Conservation (phyloP, 1,140 invertebrate species). For the Drosophila nebulosa region DNA sequence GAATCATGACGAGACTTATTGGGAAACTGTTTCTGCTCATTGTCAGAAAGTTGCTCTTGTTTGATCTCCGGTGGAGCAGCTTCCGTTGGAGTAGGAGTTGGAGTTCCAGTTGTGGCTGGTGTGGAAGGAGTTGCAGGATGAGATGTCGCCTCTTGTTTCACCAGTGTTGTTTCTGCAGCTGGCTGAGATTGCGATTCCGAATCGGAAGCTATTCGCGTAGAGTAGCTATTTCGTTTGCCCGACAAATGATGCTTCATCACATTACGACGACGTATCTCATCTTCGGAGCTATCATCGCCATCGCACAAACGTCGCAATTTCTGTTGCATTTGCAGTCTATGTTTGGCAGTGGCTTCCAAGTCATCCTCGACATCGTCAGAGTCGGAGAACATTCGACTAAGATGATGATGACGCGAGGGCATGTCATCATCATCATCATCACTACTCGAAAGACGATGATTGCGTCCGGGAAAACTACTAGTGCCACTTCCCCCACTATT, state of each 20-base stretch:
- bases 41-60: conserved; percentile 55
- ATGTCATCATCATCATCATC: conserved; percentile 45
- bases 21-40: conserved; percentile 48
- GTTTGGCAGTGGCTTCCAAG: conserved; percentile 32
- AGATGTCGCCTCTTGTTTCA: not conserved
- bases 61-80: conserved; percentile 63
- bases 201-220: conserved; percentile 84
- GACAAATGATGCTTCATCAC: conserved; percentile 70
- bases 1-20: conserved; percentile 53
- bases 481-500: conserved; percentile 46
- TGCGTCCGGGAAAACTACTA: conserved; percentile 63
- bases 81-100: not conserved
- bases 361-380: conserved; percentile 53
- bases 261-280: conserved; percentile 61
- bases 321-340: conserved; percentile 59
- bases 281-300: conserved; percentile 79
- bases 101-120: not conserved
- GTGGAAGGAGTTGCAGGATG: not conserved
- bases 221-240: conserved; percentile 82
- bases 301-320: conserved; percentile 71
- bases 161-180: conserved; percentile 61
- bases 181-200: conserved; percentile 80
- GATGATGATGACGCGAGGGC: conserved; percentile 9
- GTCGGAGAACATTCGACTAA: conserved; percentile 64
- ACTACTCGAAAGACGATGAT: conserved; percentile 59